phyloP scores from a whole-genome alignment of 23 tunicate genomes.

The Halocynthia aurantium region DNA sequence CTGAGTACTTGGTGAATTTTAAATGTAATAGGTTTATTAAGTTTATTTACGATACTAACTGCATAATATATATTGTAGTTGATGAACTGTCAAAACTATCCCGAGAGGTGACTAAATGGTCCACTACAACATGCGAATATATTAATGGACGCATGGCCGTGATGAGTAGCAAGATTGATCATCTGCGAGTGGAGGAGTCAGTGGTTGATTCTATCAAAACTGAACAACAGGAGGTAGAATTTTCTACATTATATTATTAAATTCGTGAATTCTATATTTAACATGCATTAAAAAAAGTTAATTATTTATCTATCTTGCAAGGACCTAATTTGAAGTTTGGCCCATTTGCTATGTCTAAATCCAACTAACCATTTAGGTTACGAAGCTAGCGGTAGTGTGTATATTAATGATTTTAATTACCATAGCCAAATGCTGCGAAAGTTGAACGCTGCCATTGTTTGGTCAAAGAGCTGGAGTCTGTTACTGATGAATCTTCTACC shows the following conservation, averaged over 20 bases:
- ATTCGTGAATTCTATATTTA: too few species aligned
- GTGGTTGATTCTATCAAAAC: background rate
- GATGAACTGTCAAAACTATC: constrained; percentile 21
- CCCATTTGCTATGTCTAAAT: too few species aligned
- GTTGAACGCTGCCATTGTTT: constrained; percentile 3
- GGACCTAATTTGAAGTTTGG: too few species aligned
- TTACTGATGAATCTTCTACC: constrained; percentile 4
- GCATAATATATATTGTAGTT: too few species aligned
- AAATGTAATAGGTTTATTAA: too few species aligned
- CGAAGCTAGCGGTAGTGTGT: too few species aligned
- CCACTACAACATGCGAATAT: constrained; percentile 18
- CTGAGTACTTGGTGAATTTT: too few species aligned
- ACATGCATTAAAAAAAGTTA: too few species aligned
- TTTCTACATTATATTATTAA: too few species aligned
- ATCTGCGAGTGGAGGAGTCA: background rate
- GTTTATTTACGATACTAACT: too few species aligned
- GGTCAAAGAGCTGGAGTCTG: constrained; percentile 13
- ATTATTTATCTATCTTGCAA: too few species aligned
- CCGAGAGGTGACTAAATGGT: constrained; percentile 45
- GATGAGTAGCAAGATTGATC: background rate
- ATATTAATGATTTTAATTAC: background rate
- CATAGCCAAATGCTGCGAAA: constrained; percentile 10
- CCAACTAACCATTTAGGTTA: too few species aligned
- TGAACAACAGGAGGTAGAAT: constrained; percentile 13
- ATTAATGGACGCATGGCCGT: constrained; percentile 10